Base-by-base conservation (phyloP, 2,113 vertebrate genomes). In the Brevimyrus niger region DNA sequence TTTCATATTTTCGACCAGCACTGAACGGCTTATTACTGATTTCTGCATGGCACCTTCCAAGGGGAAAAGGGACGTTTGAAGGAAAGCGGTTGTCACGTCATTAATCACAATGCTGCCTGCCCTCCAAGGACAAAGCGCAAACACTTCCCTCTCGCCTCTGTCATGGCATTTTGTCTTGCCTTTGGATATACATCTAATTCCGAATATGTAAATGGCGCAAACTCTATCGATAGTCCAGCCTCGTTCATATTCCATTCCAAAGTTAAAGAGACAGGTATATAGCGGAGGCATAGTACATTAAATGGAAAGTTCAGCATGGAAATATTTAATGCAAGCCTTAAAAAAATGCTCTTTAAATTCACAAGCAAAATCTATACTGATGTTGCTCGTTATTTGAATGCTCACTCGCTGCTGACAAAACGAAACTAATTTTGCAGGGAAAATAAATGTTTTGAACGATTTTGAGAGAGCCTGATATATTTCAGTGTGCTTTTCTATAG, bases 81-180 rank as follows among this genome's bases (percentile, higher is more conserved):
- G 91, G 91, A 92, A 94, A 93, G 91, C 90, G 89, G 88, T 90
- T 92, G 91, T 94, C 94, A 93, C 87, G 88, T 93, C 90, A 93
- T 95, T 94, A 93, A 93, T 94, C 93, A 93, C 89, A 90, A 92
- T 93, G 92, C 91, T 90, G 80, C 83, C 50, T 61, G 8, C 53
- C 89, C 89, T 87, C 90, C 51, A 82, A 85, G 85, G 69, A 88
- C 51, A 89, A 80, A 15, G 35, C 80, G 48, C 73, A 87, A 89
- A 88, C 89, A 73, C 35, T 44, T 83, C n/a, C 73, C 73, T 17
- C 73, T 80, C 35, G 35, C 73, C 35, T 80, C 13, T 80, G 73
- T 80, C 73, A 38, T 35, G 73, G 35, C 73, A 80, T 80, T 80
- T 38, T 80, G 35, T 80, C 73, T 80, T 17, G 17, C 73, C 73